A percentile compares a stretch with the other conserved stretches of the same genome.
Conservation (phyloP, 2,888 invertebrate species). For the Geotrupes spiniger region DNA sequence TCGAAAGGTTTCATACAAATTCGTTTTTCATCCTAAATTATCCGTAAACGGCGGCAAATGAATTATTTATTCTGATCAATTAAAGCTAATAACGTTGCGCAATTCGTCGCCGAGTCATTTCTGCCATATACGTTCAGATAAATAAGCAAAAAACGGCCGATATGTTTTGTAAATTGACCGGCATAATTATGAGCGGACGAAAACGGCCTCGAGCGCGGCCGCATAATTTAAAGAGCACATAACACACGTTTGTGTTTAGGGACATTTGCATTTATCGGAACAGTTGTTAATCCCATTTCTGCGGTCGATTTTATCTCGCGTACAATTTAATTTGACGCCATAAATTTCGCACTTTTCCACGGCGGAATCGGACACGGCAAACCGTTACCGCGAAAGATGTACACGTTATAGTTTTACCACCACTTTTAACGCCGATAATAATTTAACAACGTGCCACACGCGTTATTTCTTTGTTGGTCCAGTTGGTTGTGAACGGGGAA, state of each 20-base stretch:
- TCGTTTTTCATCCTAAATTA: too few species aligned
- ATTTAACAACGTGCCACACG: too few species aligned
- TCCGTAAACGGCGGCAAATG: too few species aligned
- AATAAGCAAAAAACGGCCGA: neutral
- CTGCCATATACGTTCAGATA: neutral
- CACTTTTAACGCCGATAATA: too few species aligned
- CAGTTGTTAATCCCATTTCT: conserved; percentile 26
- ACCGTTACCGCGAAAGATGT: too few species aligned
- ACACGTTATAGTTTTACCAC: too few species aligned
- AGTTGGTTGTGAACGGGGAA: too few species aligned
- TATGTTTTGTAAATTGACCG: neutral
- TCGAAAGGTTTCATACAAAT: too few species aligned
- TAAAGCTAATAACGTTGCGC: too few species aligned
- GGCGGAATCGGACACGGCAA: too few species aligned
- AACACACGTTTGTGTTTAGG: conserved; percentile 21
- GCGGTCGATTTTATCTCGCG: conserved; percentile 25
- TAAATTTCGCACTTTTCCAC: conserved; percentile 21
- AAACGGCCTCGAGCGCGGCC: conserved; percentile 4
- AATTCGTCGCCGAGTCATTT: neutral
- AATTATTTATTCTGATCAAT: too few species aligned
- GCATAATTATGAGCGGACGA: neutral
- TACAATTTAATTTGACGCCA: conserved; percentile 29
- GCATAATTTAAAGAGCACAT: conserved; percentile 14
- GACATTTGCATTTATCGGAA: conserved; percentile 26
- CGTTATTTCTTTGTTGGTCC: too few species aligned